These are phyloP conservation scores for Panthera leo DNA, from an alignment of 2,113 vertebrate genomes.

Conservation along the genomic window DNA sequence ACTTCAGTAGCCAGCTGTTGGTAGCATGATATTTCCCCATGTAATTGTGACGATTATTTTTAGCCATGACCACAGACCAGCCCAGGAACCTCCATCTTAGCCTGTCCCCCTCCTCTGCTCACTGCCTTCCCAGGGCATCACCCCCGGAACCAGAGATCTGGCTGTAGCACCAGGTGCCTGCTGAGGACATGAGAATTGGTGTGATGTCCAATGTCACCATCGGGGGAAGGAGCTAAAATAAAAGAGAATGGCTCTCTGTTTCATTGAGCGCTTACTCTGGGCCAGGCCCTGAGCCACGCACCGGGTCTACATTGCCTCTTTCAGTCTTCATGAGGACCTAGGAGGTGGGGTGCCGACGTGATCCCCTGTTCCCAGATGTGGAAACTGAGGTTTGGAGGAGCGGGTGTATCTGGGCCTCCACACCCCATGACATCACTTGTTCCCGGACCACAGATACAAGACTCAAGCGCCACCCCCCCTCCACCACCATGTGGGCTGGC, in stretches of 20 bases:
- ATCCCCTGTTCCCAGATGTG: neutral
- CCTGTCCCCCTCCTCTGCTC: neutral
- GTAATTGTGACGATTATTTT: too few species aligned
- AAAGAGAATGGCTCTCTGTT: rapidly evolving
- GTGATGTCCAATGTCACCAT: neutral
- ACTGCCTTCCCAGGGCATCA: neutral
- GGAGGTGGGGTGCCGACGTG: neutral
- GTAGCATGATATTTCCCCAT: neutral
- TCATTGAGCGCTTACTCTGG: neutral
- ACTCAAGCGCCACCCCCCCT: rapidly evolving
- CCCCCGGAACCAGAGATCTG: neutral
- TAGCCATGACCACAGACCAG: neutral
- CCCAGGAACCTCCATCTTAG: neutral
- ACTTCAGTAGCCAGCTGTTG: neutral
- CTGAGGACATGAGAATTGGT: neutral
- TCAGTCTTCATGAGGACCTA: neutral
- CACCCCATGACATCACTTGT: rapidly evolving
- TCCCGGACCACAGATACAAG: neutral
- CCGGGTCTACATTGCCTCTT: neutral
- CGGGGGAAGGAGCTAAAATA: neutral
- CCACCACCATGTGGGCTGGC: rapidly evolving
- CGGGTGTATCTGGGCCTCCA: rapidly evolving
- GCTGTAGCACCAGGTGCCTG: neutral
- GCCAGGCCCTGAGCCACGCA: neutral
- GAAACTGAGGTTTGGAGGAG: neutral